Evolutionary conservation across 2,113 vertebrate species (phyloP).

Genomic region (Malaclemys terrapin): DNA sequence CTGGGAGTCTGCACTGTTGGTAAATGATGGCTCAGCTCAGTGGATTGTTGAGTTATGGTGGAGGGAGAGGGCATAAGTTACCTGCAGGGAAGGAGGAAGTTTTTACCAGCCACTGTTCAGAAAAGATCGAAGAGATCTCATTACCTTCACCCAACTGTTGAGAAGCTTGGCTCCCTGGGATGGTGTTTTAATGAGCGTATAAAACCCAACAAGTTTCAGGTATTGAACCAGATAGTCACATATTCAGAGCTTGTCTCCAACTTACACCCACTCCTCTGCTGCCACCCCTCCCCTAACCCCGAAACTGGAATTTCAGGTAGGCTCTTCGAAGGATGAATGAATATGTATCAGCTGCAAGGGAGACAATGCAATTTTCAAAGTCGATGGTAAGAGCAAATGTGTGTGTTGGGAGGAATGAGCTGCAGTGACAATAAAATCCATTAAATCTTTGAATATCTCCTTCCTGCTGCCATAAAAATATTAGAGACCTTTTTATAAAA

Average conservation of each 20-base stretch:
- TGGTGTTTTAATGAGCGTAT: neutral
- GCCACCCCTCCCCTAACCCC: neutral
- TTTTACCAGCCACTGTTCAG: neutral
- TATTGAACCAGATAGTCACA: neutral
- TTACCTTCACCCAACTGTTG: neutral
- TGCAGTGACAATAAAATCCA: conserved; percentile 43
- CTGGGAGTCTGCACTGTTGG: neutral
- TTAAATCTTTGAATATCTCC: conserved; percentile 1
- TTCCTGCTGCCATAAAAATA: conserved; percentile 12
- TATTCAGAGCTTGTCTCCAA: neutral
- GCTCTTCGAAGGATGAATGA: conserved; percentile 40
- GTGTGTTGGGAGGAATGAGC: conserved; percentile 34
- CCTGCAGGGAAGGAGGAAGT: neutral
- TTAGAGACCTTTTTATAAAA: neutral
- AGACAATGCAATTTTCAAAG: neutral
- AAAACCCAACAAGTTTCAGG: neutral
- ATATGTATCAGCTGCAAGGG: neutral
- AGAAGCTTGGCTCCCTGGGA: neutral
- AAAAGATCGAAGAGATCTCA: neutral
- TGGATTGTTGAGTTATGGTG: neutral
- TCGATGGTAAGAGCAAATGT: neutral
- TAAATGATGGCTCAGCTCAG: neutral
- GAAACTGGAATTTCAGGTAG: neutral
- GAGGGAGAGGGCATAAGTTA: neutral
- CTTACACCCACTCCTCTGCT: neutral